These are phyloP conservation scores for Catharus bicknelli DNA, from an alignment of 2,113 vertebrate species.

Conservation along the genomic window DNA sequence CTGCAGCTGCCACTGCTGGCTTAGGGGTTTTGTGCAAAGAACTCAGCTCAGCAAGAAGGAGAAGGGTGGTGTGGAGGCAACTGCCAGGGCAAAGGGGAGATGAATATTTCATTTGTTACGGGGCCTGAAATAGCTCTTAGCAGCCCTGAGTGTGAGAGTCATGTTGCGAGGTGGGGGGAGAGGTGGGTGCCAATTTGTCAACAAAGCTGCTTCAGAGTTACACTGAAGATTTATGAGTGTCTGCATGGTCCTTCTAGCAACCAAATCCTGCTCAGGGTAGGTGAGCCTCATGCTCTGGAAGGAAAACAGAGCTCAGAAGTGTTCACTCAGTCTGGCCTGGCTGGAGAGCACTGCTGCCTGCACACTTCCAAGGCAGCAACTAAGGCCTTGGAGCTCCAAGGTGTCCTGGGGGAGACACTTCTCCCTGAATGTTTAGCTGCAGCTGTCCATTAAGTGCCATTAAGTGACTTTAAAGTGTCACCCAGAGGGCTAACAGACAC, in stretches of 20 bases:
- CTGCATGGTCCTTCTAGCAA: constrained; percentile 16
- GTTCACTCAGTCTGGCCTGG: not conserved
- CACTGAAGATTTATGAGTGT: constrained; percentile 23
- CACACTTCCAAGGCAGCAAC: not conserved
- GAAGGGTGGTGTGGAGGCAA: not conserved
- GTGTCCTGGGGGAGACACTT: not conserved
- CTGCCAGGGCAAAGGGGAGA: constrained; percentile 38
- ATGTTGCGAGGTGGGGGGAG: not conserved
- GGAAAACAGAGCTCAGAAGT: not conserved
- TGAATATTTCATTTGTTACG: constrained; percentile 48
- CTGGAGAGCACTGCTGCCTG: not conserved
- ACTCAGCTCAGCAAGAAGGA: not conserved
- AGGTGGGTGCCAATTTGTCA: constrained; percentile 54
- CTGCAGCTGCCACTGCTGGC: not conserved
- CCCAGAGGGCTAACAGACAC: not conserved
- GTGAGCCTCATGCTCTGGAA: not conserved
- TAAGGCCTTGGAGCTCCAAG: not conserved
- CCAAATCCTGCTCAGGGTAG: not conserved
- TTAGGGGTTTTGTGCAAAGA: not conserved
- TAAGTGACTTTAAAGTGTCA: not conserved
- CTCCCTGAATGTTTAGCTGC: not conserved
- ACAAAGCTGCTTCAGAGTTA: constrained; percentile 38
- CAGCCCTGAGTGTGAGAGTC: not conserved
- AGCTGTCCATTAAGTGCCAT: not conserved
- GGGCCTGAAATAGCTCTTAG: constrained; percentile 53